Conservation (phyloP, 2,797 vertebrate species). For the Mormyrus hasselquistii region DNA sequence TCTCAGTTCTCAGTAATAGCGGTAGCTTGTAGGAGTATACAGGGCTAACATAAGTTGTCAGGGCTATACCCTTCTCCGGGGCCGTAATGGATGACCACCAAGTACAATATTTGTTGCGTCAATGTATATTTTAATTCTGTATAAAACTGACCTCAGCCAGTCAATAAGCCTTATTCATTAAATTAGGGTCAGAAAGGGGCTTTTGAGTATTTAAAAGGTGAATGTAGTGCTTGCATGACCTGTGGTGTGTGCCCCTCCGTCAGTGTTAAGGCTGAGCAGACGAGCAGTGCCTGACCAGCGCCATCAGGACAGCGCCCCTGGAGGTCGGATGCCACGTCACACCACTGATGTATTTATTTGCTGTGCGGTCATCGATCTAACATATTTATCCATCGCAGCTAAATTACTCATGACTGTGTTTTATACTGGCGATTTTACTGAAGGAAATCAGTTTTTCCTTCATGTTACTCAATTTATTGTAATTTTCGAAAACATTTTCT, state of each 20-base stretch:
- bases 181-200: not conserved
- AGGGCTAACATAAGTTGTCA: not conserved
- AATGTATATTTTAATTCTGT: not conserved
- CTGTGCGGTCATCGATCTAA: slow-evolving; percentile 43
- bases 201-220: not conserved
- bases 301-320: not conserved
- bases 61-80: not conserved
- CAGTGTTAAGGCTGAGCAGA: slow-evolving; percentile 81
- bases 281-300: slow-evolving; percentile 69
- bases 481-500: slow-evolving; percentile 39
- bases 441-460: slow-evolving; percentile 30
- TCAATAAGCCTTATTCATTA: not conserved
- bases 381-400: slow-evolving; percentile 31
- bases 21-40: not conserved
- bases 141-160: not conserved
- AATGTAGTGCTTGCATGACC: not conserved
- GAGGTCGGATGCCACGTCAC: not conserved
- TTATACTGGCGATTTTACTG: slow-evolving; percentile 24
- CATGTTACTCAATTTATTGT: slow-evolving; percentile 34
- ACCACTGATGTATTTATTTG: slow-evolving; percentile 53
- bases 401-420: slow-evolving; percentile 23
- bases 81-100: not conserved
- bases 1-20: not conserved
- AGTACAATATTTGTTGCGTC: not conserved
- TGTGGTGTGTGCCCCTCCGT: slow-evolving; percentile 3